A percentile compares a stretch with the other conserved stretches of the same genome.
Conservation (phyloP, 2,888 invertebrate species). For the Heliconius erato region DNA sequence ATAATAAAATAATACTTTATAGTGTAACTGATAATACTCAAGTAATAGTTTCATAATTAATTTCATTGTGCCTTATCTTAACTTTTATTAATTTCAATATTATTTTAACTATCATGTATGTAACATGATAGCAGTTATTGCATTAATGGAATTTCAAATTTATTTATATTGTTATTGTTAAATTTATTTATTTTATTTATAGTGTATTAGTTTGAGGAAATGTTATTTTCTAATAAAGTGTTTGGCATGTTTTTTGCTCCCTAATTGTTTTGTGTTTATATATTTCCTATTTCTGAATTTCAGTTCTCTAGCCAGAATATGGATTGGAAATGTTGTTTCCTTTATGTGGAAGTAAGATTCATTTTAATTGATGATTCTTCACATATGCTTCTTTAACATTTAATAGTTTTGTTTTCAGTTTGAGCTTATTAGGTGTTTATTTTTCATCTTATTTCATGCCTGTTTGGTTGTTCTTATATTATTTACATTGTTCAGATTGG, state of each 20-base stretch:
- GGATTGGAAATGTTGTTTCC: constrained; percentile 76
- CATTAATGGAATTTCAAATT: background rate
- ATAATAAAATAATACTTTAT: background rate
- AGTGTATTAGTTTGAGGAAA: background rate
- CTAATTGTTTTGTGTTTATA: constrained; percentile 49
- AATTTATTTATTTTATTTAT: background rate
- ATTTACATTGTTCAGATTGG: background rate
- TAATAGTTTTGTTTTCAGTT: constrained; percentile 50
- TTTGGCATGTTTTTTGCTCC: constrained; percentile 23
- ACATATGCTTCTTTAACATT: constrained; percentile 38
- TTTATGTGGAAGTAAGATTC: constrained; percentile 81
- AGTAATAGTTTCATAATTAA: background rate
- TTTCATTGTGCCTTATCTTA: background rate
- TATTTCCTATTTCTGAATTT: constrained; percentile 66
- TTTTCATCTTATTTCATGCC: background rate
- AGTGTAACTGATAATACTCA: background rate
- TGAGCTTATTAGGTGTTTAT: background rate
- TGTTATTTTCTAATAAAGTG: background rate
- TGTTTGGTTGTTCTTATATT: background rate
- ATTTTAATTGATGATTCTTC: constrained; percentile 50
- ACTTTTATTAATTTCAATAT: background rate
- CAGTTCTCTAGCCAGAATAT: constrained; percentile 78
- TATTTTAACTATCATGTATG: background rate
- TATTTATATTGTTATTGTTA: background rate
- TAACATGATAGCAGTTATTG: background rate